phyloP scores from a whole-genome alignment of 2,113 vertebrate species.

The Psephotus haematonotus region DNA sequence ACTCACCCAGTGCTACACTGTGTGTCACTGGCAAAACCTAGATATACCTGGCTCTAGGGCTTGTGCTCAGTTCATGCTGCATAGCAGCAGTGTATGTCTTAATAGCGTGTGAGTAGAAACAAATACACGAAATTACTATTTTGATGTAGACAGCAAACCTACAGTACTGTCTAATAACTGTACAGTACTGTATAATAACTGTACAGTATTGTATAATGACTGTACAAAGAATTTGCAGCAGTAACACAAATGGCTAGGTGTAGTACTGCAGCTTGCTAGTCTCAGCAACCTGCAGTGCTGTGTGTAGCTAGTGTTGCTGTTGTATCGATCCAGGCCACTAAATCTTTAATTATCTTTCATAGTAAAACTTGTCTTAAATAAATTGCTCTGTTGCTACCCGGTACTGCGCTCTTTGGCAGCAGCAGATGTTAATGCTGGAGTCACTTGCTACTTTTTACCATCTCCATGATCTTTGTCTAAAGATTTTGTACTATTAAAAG shows the following conservation, averaged over 20 bases:
- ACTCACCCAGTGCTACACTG: not conserved
- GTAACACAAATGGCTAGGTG: not conserved
- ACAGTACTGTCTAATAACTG: not conserved
- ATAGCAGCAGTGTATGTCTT: not conserved
- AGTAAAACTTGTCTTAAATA: conserved; percentile 45
- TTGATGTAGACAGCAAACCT: not conserved
- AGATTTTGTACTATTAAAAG: not conserved
- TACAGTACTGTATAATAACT: not conserved
- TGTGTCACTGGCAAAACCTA: not conserved
- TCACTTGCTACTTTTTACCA: not conserved
- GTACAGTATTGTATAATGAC: not conserved
- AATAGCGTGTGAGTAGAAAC: not conserved
- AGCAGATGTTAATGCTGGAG: not conserved
- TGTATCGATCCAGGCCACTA: conserved; percentile 15
- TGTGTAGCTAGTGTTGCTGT: not conserved
- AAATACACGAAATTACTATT: not conserved
- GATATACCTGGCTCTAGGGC: not conserved
- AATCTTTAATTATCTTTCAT: conserved; percentile 55
- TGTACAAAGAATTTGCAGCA: not conserved
- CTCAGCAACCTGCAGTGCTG: not conserved
- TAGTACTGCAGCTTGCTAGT: not conserved
- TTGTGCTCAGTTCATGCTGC: not conserved
- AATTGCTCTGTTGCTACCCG: not conserved
- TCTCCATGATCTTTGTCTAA: not conserved
- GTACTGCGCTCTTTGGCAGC: not conserved